These are phyloP conservation scores for Dicyrtoma fusca DNA, from an alignment of 2,888 invertebrate genomes.

Conservation along the genomic window DNA sequence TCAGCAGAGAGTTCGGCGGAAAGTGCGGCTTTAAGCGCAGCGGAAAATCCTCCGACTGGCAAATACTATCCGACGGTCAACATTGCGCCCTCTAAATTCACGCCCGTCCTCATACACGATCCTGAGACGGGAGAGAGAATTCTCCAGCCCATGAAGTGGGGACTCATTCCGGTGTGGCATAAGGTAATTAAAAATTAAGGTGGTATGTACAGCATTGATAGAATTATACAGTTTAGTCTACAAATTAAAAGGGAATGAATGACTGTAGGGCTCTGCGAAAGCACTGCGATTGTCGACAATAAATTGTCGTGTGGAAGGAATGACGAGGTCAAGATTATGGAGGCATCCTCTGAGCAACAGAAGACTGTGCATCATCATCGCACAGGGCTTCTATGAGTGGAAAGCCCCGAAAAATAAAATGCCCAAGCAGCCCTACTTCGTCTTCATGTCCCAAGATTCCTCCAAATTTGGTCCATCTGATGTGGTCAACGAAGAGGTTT, in stretches of 20 bases:
- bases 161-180: slow-evolving; percentile 80
- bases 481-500: slow-evolving; percentile 25
- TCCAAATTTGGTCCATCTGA: slow-evolving; percentile 39
- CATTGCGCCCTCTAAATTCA: slow-evolving; percentile 72
- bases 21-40: not conserved
- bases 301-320: slow-evolving; percentile 75
- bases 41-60: slow-evolving; percentile 60
- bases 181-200: slow-evolving; percentile 65
- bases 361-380: slow-evolving; percentile 75
- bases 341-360: slow-evolving; percentile 69
- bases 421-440: slow-evolving; percentile 74
- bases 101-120: slow-evolving; percentile 68
- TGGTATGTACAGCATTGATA: too few relatives aligned
- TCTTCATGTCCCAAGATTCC: slow-evolving; percentile 68
- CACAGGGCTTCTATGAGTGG: slow-evolving; percentile 85
- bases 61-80: slow-evolving; percentile 72
- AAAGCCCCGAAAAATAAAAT: slow-evolving; percentile 64
- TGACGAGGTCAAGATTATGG: slow-evolving; percentile 72
- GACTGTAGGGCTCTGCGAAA: slow-evolving; percentile 62
- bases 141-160: slow-evolving; percentile 83
- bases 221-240: too few relatives aligned
- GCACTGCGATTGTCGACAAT: slow-evolving; percentile 72
- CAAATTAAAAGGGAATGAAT: too few relatives aligned
- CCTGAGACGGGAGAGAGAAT: slow-evolving; percentile 61
- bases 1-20: too few relatives aligned